Evolutionary conservation across 2,888 invertebrate genomes (phyloP), one percentile per base, ranked within the genome.

Genomic region (Hedya salicella): DNA sequence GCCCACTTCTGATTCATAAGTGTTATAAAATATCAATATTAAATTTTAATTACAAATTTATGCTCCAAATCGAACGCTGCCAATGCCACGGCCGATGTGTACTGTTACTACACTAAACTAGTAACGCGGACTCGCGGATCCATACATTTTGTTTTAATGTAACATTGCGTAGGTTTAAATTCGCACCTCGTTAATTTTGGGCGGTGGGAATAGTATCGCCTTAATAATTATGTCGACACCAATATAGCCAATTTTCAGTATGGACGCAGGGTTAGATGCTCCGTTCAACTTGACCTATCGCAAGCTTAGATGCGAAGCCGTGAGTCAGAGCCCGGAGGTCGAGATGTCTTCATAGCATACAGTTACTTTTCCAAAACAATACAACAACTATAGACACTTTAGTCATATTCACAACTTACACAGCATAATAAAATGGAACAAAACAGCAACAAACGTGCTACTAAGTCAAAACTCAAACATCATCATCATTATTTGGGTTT

Each of bases 251-350:
- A 61, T 65, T 69, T 70, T 30, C 50, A 39, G 60, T 56, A 19
- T 17, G 2, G 39, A n/a, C 13, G 42, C 17, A 21, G 25, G 13
- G 49, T 32, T 5, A 40, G 17, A 50, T 32, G n/a, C 19, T 50
- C 40, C 56, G 30, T 66, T 69, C 56, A 52, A 65, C 59, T 73
- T 77, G 79, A 82, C 78, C 82, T 76, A 74, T 78, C 78, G 79
- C 77, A 78, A 75, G 76, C 68, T 68, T 67, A 44, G 50, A 40
- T 5, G 69, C 62, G 68, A 68, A 68, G 72, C n/a, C 68, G 72
- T 78, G 80, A 76, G 68, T 78, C 75, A 77, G 63, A 70, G 57
- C 68, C 69, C 21, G 3, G 11, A 11, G 36, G 36, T 36, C 36
- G 36, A 46, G 13, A 19, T 17, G 17, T 11, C 19, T 2, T 11